Evolutionary conservation across 2,113 vertebrate species (phyloP).

Genomic region (Macroglossus sobrinus): DNA sequence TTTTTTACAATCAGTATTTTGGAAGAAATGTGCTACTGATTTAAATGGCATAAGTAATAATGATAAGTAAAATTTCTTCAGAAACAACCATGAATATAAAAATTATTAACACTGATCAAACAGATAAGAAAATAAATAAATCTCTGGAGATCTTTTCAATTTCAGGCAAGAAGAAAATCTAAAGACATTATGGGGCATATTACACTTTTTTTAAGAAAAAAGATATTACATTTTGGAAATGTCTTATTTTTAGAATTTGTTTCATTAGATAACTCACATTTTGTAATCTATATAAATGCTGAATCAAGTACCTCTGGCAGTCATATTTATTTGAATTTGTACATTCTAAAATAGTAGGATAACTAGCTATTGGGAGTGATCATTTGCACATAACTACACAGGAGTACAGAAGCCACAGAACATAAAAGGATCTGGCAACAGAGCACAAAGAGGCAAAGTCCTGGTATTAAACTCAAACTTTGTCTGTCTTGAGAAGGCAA

Average conservation of each 20-base stretch:
- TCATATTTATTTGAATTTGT: not conserved
- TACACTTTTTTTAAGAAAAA: conserved; percentile 1
- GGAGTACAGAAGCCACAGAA: not conserved
- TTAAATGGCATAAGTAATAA: conserved; percentile 5
- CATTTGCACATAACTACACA: not conserved
- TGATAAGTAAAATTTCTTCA: not conserved
- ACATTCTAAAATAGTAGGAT: not conserved
- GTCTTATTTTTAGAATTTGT: not conserved
- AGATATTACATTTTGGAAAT: conserved; percentile 15
- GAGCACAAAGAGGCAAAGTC: not conserved
- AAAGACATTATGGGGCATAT: not conserved
- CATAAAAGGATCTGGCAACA: not conserved
- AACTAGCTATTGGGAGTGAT: not conserved
- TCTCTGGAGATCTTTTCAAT: not conserved
- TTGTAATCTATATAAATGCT: not conserved
- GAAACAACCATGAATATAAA: conserved; percentile 16
- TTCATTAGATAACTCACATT: not conserved
- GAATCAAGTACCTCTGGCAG: not conserved
- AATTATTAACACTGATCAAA: conserved; percentile 2
- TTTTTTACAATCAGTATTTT: conserved; percentile 12
- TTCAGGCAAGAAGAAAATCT: conserved; percentile 39
- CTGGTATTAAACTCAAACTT: not conserved
- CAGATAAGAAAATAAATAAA: conserved; percentile 13
- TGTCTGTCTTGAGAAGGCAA: not conserved
- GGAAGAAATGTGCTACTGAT: not conserved